Evolutionary conservation across 2,888 invertebrate species (phyloP).

Genomic region (Lycocerus yunnanus): DNA sequence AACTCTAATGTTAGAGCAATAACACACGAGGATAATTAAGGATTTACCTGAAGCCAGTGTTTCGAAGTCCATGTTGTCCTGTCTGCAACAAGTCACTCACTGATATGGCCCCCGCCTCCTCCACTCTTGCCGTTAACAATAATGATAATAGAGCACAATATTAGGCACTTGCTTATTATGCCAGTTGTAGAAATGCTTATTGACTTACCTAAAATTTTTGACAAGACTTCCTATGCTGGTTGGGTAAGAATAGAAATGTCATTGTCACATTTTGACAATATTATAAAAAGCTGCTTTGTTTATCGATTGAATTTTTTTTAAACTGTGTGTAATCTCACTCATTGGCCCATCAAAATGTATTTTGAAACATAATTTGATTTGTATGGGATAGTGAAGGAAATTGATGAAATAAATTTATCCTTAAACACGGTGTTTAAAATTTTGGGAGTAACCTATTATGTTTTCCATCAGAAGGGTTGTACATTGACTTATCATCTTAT

Average conservation of each 20-base stretch:
- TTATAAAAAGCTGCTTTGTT: not conserved
- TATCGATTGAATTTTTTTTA: not conserved
- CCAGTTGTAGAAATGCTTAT: slow-evolving; percentile 25
- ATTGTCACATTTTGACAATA: slow-evolving; percentile 1
- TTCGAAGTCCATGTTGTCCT: slow-evolving; percentile 48
- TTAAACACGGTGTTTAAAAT: not conserved
- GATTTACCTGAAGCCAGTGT: slow-evolving; percentile 54
- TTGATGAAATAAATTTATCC: not conserved
- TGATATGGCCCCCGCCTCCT: slow-evolving; percentile 41
- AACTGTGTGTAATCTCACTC: not conserved
- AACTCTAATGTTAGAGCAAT: slow-evolving; percentile 18
- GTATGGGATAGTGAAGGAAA: too few species aligned
- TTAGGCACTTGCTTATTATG: slow-evolving; percentile 37
- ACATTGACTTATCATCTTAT: not conserved
- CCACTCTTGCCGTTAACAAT: slow-evolving; percentile 33
- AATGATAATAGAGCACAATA: slow-evolving; percentile 38
- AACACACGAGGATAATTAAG: slow-evolving; percentile 31
- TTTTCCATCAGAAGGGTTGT: not conserved
- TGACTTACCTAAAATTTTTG: slow-evolving; percentile 9
- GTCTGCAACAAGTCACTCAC: slow-evolving; percentile 42
- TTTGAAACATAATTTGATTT: not conserved
- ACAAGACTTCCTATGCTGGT: slow-evolving; percentile 4
- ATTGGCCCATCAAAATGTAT: not conserved
- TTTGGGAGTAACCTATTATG: not conserved
- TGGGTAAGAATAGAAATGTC: slow-evolving; percentile 1